Evolutionary conservation across 2,797 vertebrate genomes (phyloP), one percentile per base, ranked within the genome.

Genomic region (Enteromius argenteus): DNA sequence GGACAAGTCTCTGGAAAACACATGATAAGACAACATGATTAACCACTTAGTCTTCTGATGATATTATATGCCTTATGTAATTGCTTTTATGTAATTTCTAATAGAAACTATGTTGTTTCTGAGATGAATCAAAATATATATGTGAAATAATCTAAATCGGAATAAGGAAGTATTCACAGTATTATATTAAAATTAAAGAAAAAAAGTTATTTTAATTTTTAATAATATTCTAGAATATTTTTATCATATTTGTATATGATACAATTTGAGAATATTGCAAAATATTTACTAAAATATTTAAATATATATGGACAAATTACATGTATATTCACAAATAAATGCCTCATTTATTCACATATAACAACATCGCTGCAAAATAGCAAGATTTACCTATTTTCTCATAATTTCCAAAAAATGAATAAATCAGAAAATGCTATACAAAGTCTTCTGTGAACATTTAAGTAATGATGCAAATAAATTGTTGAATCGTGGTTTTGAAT

Each of bases 1-100:
- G 49, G 92, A 91, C 10, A 95, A 85, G 62, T 99, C 98, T 91
- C 98, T 99, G 91, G 89, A 90, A 91, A 91, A 60, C 91, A 71
- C 58, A 60, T 15, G 49, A 35, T 21, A 71, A 30, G 37, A 84
- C 23, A 64, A 71, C 21, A 10, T 4, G 5, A 46, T 15, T 17
- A 56, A 39, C 14, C 17, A 42, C 11, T 75, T 21, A 66, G 42
- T 13, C n/a, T 69, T 42, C 44, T 42, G 39, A 69, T 14, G 21
- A 69, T 44, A 23, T 17, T 44, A 27, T 44, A 71, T 6, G 23
- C 37, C 39, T 42, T 15, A 23, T 27, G 13, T 15, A 68, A 39
- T 21, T 37, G 32, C 8, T 68, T 5, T 42, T 15, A 23, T 27
- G 13, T 8, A 64, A 64, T 27, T 72, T 72, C 17, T 32, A 10